Conservation (phyloP, 2,888 invertebrate species). For the Eupithecia inturbata region DNA sequence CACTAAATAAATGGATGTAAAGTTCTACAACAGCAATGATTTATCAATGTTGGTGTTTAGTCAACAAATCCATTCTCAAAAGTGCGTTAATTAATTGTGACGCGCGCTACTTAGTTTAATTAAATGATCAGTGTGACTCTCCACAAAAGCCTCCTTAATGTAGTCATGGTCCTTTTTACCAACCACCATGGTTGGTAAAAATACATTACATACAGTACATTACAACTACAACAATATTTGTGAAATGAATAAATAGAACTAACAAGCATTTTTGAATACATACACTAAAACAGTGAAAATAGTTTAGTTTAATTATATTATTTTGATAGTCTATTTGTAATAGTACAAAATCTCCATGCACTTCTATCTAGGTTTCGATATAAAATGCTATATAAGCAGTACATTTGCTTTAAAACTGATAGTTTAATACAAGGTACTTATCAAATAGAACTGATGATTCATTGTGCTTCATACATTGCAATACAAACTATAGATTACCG, state of each 20-base stretch:
- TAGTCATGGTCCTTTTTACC: neutral
- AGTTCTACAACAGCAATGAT: neutral
- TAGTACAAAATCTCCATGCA: constrained; percentile 44
- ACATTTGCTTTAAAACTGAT: constrained; percentile 27
- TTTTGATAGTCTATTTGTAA: constrained; percentile 13
- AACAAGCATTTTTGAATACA: constrained; percentile 25
- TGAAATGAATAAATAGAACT: constrained; percentile 21
- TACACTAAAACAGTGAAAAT: constrained; percentile 8
- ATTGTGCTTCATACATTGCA: constrained; percentile 31
- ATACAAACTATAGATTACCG: constrained; percentile 27
- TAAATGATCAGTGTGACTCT: neutral
- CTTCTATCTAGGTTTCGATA: constrained; percentile 27
- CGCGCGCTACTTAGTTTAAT: neutral
- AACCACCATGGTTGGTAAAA: neutral
- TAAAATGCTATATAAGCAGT: constrained; percentile 31
- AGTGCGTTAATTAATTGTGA: neutral
- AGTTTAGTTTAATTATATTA: neutral
- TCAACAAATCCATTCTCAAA: neutral
- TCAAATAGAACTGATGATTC: constrained; percentile 11
- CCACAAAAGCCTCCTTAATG: neutral
- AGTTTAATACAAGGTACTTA: constrained; percentile 24
- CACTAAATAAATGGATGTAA: neutral
- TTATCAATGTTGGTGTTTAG: neutral
- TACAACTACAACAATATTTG: constrained; percentile 2
- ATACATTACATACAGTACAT: no score